phyloP scores from a whole-genome alignment of 1,140 invertebrate species.

The Macrotrachela quadricornifera region DNA sequence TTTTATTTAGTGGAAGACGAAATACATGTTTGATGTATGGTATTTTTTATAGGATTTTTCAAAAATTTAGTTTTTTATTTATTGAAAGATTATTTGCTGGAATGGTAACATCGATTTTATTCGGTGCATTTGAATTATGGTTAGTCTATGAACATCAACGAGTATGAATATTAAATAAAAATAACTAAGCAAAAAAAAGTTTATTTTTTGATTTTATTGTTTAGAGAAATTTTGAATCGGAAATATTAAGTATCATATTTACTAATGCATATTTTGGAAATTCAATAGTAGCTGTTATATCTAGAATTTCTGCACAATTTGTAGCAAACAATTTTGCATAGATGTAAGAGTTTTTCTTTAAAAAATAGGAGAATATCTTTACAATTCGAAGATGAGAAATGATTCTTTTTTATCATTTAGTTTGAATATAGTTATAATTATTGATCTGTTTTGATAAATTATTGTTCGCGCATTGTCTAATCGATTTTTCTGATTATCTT shows the following conservation, averaged over 20 bases:
- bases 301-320: conserved; percentile 42
- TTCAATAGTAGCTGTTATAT: conserved; percentile 43
- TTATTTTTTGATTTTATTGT: conserved; percentile 6
- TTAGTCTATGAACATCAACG: conserved; percentile 44
- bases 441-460: no score
- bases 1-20: conserved; percentile 28
- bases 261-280: conserved; percentile 45
- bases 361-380: neutral
- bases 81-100: conserved; percentile 42
- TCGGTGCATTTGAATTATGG: conserved; percentile 51
- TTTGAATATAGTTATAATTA: no score
- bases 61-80: conserved; percentile 33
- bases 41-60: conserved; percentile 40
- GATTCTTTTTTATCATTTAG: no score
- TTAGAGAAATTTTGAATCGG: conserved; percentile 24
- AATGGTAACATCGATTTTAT: conserved; percentile 46
- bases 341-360: conserved; percentile 30
- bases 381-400: neutral
- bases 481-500: no score
- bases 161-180: conserved; percentile 15
- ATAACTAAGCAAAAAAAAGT: conserved; percentile 13
- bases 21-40: conserved; percentile 39
- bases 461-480: no score
- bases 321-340: conserved; percentile 39
- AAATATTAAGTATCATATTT: conserved; percentile 34